phyloP scores from a whole-genome alignment of 2,797 vertebrate species.

The Rhynchotus rufescens region DNA sequence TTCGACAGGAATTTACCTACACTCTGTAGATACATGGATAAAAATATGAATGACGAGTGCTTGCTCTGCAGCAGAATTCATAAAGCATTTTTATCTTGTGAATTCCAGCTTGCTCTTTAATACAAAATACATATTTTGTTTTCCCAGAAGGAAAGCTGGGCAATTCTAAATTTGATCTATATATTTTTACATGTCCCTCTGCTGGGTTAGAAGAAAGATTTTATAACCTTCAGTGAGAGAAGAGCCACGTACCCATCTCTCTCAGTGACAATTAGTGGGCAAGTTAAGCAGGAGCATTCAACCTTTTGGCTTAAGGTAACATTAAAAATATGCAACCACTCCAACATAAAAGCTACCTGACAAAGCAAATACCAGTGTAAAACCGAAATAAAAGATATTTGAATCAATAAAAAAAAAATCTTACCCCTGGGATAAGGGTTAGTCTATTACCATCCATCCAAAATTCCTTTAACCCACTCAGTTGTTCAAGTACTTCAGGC shows the following conservation, averaged over 20 bases:
- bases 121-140: neutral
- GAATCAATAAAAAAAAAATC: constrained; percentile 2
- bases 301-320: neutral
- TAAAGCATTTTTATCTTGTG: neutral
- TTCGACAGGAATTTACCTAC: neutral
- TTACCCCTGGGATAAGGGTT: constrained; percentile 94
- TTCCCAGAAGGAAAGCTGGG: neutral
- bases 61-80: neutral
- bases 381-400: neutral
- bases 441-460: constrained; percentile 98
- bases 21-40: neutral
- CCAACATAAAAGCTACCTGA: neutral
- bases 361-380: neutral
- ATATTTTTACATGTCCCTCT: neutral
- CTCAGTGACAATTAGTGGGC: neutral
- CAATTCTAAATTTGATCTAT: neutral
- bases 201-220: neutral
- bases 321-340: neutral
- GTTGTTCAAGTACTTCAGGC: constrained; percentile 98
- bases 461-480: constrained; percentile 94
- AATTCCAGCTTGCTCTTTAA: neutral
- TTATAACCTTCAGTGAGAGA: neutral
- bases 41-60: neutral
- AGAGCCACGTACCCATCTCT: neutral
- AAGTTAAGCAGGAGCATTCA: neutral